A percentile compares a stretch with the other conserved stretches of the same genome.
Conservation (phyloP, 2,113 vertebrate genomes). For the Octodon degus region DNA sequence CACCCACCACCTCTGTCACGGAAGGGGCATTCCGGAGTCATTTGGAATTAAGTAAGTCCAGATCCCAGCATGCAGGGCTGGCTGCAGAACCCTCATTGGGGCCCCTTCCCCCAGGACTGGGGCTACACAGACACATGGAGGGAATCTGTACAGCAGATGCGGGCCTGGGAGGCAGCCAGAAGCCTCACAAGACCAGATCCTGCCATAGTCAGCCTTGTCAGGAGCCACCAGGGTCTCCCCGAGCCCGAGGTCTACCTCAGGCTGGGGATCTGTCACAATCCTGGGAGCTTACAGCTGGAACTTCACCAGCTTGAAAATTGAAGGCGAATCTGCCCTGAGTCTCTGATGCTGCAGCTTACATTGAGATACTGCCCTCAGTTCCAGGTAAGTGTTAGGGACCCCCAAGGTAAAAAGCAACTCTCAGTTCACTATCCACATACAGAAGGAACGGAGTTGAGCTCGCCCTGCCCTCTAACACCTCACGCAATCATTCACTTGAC, state of each 20-base stretch:
- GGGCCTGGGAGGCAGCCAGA: constrained; percentile 71
- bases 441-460: background rate
- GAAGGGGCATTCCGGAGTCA: constrained; percentile 78
- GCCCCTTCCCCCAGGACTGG: constrained; percentile 56
- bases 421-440: background rate
- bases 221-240: constrained; percentile 10
- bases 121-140: constrained; percentile 76
- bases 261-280: background rate
- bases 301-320: constrained; percentile 8
- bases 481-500: background rate
- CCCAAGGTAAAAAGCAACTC: background rate
- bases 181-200: constrained; percentile 59
- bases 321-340: background rate
- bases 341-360: background rate
- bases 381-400: background rate
- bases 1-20: constrained; percentile 52
- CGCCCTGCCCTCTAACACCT: too few species aligned
- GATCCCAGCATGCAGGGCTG: constrained; percentile 71
- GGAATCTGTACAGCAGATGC: constrained; percentile 74
- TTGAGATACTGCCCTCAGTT: background rate
- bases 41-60: constrained; percentile 81
- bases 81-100: constrained; percentile 61
- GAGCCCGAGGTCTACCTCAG: background rate
- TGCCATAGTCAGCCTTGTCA: background rate
- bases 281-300: background rate